These are phyloP conservation scores for Hydrocynus forskahlii DNA, from an alignment of 2,797 vertebrate species.

Conservation along the genomic window DNA sequence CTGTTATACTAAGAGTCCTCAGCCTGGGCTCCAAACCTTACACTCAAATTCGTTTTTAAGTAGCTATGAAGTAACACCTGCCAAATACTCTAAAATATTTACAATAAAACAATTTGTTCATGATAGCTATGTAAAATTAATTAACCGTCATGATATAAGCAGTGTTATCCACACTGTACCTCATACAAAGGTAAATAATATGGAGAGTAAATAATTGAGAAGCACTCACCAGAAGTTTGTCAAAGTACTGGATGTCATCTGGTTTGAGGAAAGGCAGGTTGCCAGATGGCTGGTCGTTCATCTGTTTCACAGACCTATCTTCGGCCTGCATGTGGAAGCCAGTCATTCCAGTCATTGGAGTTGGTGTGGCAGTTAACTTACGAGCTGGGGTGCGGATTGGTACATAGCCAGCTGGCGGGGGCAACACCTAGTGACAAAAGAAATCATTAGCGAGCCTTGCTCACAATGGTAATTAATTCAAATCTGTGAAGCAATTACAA, in stretches of 20 bases:
- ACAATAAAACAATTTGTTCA: too few relatives aligned
- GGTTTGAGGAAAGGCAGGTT: slow-evolving; percentile 99
- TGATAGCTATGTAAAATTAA: too few relatives aligned
- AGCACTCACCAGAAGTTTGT: slow-evolving; percentile 91
- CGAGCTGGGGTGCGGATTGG: slow-evolving; percentile 97
- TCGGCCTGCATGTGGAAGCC: slow-evolving; percentile 99
- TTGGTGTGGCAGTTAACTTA: slow-evolving; percentile 95
- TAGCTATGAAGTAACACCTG: too few relatives aligned
- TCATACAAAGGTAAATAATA: neutral
- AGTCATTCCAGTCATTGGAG: slow-evolving; percentile 95
- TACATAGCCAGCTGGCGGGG: slow-evolving; percentile 96
- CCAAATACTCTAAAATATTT: neutral
- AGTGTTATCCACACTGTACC: too few relatives aligned
- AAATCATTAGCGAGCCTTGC: neutral
- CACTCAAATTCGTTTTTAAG: too few relatives aligned
- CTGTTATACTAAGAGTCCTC: too few relatives aligned
- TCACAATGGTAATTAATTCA: neutral
- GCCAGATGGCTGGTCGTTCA: slow-evolving; percentile 97
- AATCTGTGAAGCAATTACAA: neutral
- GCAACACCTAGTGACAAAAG: slow-evolving; percentile 83
- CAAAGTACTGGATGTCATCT: slow-evolving; percentile 98
- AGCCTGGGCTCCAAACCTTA: too few relatives aligned
- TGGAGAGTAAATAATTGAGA: neutral
- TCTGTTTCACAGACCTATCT: slow-evolving; percentile 93
- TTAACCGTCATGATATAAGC: too few relatives aligned